These are phyloP conservation scores for Ptilorrhoa leucosticta DNA, from an alignment of 2,113 vertebrate species.

Conservation along the genomic window DNA sequence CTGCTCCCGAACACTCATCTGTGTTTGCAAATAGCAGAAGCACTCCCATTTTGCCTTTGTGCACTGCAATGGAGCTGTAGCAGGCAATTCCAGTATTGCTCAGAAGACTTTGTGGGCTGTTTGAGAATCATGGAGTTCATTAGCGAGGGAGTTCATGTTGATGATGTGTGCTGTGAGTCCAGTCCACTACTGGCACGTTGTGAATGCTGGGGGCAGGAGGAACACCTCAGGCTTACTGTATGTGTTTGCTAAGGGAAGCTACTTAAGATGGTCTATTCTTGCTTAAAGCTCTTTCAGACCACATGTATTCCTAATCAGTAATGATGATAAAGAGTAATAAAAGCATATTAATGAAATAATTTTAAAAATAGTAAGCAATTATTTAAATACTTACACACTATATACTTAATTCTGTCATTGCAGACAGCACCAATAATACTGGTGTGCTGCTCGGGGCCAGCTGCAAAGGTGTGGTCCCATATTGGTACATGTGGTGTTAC, in stretches of 20 bases:
- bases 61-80: background rate
- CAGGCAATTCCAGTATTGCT: background rate
- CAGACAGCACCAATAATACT: background rate
- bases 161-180: background rate
- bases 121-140: background rate
- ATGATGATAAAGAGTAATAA: background rate
- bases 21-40: background rate
- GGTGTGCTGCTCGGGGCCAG: background rate
- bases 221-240: accelerated
- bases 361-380: background rate
- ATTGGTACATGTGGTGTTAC: background rate
- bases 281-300: background rate
- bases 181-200: background rate
- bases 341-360: background rate
- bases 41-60: background rate
- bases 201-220: background rate
- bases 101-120: background rate
- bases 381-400: background rate
- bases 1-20: background rate
- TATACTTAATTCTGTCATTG: background rate
- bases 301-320: background rate
- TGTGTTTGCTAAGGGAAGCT: background rate
- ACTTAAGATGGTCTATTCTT: background rate
- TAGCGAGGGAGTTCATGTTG: background rate
- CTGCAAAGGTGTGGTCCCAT: background rate